phyloP scores from a whole-genome alignment of 1,140 invertebrate genomes.

The Scaptomyza hsui region DNA sequence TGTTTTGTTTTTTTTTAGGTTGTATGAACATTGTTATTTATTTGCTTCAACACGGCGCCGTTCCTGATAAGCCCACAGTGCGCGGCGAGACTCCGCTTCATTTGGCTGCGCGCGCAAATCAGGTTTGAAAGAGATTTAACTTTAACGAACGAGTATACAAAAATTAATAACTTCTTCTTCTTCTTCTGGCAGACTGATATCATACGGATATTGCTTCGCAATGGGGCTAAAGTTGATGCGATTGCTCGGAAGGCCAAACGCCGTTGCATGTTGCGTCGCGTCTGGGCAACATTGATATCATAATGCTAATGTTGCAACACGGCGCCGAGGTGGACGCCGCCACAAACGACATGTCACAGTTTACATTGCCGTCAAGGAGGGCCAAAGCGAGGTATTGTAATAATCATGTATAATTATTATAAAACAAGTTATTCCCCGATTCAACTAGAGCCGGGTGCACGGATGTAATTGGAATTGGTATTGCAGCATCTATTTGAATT shows the following conservation, averaged over 20 bases:
- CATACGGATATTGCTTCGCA: slow-evolving; percentile 96
- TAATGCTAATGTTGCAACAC: slow-evolving; percentile 95
- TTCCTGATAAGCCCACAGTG: slow-evolving; percentile 96
- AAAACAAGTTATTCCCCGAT: too few species aligned
- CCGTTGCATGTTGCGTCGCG: slow-evolving; percentile 96
- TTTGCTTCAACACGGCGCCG: slow-evolving; percentile 96
- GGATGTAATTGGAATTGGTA: too few species aligned
- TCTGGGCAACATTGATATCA: slow-evolving; percentile 96
- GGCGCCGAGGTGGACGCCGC: slow-evolving; percentile 93
- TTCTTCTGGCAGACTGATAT: slow-evolving; percentile 98
- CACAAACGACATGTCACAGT: slow-evolving; percentile 97
- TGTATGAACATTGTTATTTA: slow-evolving; percentile 99
- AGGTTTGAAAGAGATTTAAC: too few species aligned
- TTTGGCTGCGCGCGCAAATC: slow-evolving; percentile 97
- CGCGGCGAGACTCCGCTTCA: slow-evolving; percentile 98
- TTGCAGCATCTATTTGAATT: too few species aligned
- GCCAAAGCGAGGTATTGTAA: slow-evolving; percentile 89
- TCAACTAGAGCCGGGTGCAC: too few species aligned
- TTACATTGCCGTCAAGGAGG: slow-evolving; percentile 98
- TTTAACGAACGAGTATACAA: too few species aligned
- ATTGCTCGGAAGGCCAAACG: slow-evolving; percentile 96
- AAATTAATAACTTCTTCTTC: too few species aligned
- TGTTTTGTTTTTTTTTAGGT: slow-evolving; percentile 82
- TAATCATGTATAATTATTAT: too few species aligned
- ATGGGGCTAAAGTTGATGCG: slow-evolving; percentile 98